Conservation (phyloP, 2,113 vertebrate genomes). For the Dasypus novemcinctus region DNA sequence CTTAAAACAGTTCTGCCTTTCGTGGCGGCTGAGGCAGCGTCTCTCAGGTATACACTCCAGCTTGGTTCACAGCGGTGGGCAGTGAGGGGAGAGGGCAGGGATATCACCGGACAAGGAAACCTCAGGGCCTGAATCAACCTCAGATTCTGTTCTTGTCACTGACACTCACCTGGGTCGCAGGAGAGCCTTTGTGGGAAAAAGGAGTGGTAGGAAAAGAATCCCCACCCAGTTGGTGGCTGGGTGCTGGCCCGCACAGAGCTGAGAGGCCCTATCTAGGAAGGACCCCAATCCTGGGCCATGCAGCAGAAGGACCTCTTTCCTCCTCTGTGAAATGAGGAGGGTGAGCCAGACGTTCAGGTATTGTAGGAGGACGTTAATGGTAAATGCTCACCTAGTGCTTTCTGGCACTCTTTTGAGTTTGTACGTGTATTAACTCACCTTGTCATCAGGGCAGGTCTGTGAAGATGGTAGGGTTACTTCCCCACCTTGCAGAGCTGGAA, state of each 20-base stretch:
- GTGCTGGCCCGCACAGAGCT: neutral
- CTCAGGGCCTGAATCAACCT: neutral
- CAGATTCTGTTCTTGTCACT: neutral
- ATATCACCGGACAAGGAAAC: neutral
- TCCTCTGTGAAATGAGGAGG: neutral
- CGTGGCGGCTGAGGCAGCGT: neutral
- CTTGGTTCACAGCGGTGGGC: neutral
- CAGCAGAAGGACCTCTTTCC: neutral
- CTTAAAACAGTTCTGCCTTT: slow-evolving; percentile 21
- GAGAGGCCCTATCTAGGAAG: neutral
- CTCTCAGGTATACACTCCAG: neutral
- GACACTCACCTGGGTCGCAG: neutral
- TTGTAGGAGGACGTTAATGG: neutral
- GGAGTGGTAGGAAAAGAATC: neutral
- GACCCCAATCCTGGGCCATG: fast-evolving
- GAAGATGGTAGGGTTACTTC: neutral
- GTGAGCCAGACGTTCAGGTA: neutral
- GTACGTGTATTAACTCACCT: neutral
- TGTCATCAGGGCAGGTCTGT: neutral
- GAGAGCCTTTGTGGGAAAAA: neutral
- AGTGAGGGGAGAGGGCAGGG: too few relatives aligned
- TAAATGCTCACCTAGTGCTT: neutral
- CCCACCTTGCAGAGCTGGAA: neutral
- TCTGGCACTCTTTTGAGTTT: neutral
- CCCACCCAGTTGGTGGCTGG: neutral